Conservation (phyloP, 2,797 vertebrate genomes). For the Cryptoblepharus egeriae region DNA sequence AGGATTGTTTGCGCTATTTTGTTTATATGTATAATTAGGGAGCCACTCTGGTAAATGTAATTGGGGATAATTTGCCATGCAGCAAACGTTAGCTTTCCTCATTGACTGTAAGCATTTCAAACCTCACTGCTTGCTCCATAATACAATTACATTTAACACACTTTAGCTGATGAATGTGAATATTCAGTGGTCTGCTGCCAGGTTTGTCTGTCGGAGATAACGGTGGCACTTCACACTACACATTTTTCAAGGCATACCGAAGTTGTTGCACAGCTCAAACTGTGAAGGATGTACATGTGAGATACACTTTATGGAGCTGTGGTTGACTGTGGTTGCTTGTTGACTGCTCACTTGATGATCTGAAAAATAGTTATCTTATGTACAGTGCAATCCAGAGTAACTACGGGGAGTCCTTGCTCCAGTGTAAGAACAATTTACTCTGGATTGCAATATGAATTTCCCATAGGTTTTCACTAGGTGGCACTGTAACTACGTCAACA, state of each 20-base stretch:
- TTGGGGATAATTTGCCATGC: slow-evolving; percentile 39
- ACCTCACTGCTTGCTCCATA: slow-evolving; percentile 20
- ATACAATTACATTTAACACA: slow-evolving; percentile 36
- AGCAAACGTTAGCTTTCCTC: slow-evolving; percentile 38
- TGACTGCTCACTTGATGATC: not conserved
- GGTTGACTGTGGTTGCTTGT: no score
- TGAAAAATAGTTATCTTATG: not conserved
- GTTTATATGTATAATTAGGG: slow-evolving; percentile 41
- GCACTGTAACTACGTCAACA: no score
- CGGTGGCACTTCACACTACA: not conserved
- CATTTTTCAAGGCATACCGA: not conserved
- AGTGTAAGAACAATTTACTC: no score
- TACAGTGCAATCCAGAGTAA: no score
- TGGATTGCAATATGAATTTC: no score
- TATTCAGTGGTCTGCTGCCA: slow-evolving; percentile 27
- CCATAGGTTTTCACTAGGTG: no score
- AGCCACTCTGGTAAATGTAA: slow-evolving; percentile 15
- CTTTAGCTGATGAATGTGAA: slow-evolving; percentile 32
- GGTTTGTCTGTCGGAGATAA: not conserved
- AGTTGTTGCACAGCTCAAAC: not conserved
- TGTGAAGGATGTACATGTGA: not conserved
- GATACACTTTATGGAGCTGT: not conserved
- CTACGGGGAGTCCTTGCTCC: not conserved
- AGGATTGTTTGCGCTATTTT: slow-evolving; percentile 32
- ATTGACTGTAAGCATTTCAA: not conserved